Evolutionary conservation across 2,888 invertebrate species (phyloP), one percentile per base, ranked within the genome.

Genomic region (Sycophila texana): DNA sequence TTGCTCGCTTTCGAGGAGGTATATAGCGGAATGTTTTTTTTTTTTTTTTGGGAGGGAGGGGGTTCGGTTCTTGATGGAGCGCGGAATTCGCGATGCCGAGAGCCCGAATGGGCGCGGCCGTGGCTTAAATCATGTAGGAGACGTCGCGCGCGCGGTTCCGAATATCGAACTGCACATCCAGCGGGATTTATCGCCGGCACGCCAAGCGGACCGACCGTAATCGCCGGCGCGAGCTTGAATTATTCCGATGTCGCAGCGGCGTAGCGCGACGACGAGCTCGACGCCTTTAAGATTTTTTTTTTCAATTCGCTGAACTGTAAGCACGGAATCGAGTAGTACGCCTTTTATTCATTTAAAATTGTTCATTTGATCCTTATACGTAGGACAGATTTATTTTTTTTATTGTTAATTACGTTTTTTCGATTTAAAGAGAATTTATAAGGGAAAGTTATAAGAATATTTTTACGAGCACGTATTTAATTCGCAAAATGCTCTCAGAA

Each of bases 131-230:
- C 87, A 85, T 85, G 84, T 82, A 80, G 81, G 81, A 80, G 72
- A 78, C 71, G 47, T 63, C 63, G 30, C 75, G 63, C 74, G 77
- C 72, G 51, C 74, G 66, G 58, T 18, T 63, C 22, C 63, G 13
- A 39, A 39, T 39, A 39, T 39, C 39, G 39, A 39, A 39, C 39
- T 39, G 30, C 61, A 60, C 51, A 18, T 74, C 22, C 30, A 53
- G 47, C 53, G 80, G 77, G 83, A 87, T 88, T 88, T 87, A 87
- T 86, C 80, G 86, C 83, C 81, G 77, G 82, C 81, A 82, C 84
- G 80, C 20, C 12, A 65, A 65, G 63, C 82, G 79, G 79, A 81
- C 75, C 61, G 80, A 39, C 82, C 77, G 82, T 80, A 83, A 84
- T 82, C 63, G 39, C 83, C 39, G 10, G 83, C 77, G 74, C 81